Base-by-base conservation (phyloP, 2,888 invertebrate genomes). In the Nemoura dubitans region DNA sequence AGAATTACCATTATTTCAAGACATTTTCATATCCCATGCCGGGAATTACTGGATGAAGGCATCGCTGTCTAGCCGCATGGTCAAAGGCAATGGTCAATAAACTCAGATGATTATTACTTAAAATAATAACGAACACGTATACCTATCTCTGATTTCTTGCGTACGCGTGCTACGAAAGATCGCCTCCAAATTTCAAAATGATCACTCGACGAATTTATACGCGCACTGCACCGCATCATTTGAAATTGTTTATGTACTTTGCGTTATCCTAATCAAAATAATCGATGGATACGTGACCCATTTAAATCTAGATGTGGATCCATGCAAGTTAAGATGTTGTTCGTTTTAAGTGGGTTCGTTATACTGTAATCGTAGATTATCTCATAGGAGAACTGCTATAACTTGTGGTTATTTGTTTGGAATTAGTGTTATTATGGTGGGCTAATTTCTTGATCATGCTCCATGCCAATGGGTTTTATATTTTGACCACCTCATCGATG, bases 281-380 rank as follows among this genome's bases (percentile, higher is more conserved):
- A 59, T 59, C 59, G 16, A 59, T 59, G 59, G 59, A 59, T 59
- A 59, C 59, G 59, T 59, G 59, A 36, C 59, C 59, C 59, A 59
- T 59, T 59, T 59, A 21, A 10, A 21, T 21, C 1, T 3, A 59
- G 1, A 21, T 10, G 14, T 59, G 21, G 2, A 2, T 16, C 59
- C 21, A 21, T 10, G 10, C 59, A 21, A 59, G 59, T 59, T 59
- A 59, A 59, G 59, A 59, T 21, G 59, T 21, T 59, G 16, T 59
- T 59, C 21, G 1, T 59, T 59, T 21, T 59, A 59, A 59, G 14
- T 21, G 59, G 59, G 16, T 59, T 59, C 36, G 36, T 36, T 36
- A 36, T 36, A 36, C 10, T 36, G n/a, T n/a, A n/a, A n/a, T n/a
- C n/a, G 36, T 3, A 59, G 59, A 59, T 59, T 59, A 59, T 59